Percentiles rank a stretch among this genome's conserved stretches.
phyloP scores from a whole-genome alignment of 2,888 invertebrate genomes.

The Melanargia galathea region DNA sequence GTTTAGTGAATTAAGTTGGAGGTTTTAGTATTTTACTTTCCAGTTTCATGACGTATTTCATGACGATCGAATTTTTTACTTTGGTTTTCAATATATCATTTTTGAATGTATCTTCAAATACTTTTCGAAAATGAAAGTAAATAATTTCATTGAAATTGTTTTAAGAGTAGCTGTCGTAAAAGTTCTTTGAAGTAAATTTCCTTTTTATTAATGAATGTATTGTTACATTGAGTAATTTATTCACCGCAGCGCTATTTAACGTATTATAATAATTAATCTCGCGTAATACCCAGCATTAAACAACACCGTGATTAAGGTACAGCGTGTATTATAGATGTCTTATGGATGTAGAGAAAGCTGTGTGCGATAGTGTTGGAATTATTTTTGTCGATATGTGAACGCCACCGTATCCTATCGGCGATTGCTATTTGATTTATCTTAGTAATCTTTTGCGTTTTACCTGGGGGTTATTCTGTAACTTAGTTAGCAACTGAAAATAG shows the following conservation, averaged over 20 bases:
- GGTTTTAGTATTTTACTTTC: too few species aligned
- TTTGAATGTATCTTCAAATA: too few species aligned
- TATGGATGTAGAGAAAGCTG: slow-evolving; percentile 23
- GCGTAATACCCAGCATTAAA: slow-evolving; percentile 9
- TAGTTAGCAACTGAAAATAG: too few species aligned
- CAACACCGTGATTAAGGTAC: slow-evolving; percentile 17
- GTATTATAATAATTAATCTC: slow-evolving; percentile 11
- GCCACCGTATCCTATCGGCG: not conserved
- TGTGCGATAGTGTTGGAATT: slow-evolving; percentile 11
- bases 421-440: not conserved
- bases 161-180: not conserved
- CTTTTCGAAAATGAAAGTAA: too few species aligned
- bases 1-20: not conserved
- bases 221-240: not conserved
- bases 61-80: too few species aligned
- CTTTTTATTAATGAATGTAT: too few species aligned
- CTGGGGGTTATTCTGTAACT: too few species aligned
- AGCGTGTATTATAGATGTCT: slow-evolving; percentile 10
- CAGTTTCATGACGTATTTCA: too few species aligned
- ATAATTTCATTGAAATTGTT: not conserved
- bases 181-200: not conserved
- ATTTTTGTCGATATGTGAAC: slow-evolving; percentile 13
- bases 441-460: slow-evolving; percentile 5
- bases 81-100: too few species aligned
- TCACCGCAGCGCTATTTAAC: not conserved